phyloP scores from a whole-genome alignment of 2,113 vertebrate species.

The Ophiodon elongatus region DNA sequence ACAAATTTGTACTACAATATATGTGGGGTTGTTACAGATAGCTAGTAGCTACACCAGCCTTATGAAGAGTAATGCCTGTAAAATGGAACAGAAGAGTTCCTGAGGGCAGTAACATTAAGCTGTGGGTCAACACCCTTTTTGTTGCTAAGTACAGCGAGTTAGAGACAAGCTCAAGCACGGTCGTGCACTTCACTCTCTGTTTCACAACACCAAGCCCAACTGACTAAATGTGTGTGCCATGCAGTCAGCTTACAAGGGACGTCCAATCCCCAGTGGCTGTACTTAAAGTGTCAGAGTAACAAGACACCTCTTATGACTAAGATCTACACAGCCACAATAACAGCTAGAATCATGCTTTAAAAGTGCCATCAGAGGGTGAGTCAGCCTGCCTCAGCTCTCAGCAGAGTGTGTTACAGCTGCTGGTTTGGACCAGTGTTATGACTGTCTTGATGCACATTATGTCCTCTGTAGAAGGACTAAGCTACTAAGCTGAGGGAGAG shows the following conservation, averaged over 20 bases:
- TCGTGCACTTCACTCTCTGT: conserved; percentile 15
- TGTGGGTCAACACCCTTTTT: conserved; percentile 49
- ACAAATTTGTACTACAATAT: background rate
- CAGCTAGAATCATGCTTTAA: conserved; percentile 18
- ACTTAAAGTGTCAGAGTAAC: background rate
- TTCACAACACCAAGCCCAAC: conserved; percentile 35
- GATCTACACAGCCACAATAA: background rate
- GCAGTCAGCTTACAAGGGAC: background rate
- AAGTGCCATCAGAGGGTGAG: conserved; percentile 17
- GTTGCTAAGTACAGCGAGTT: conserved; percentile 12
- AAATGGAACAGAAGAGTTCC: conserved; percentile 50
- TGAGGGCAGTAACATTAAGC: conserved; percentile 46
- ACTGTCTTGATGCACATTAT: conserved; percentile 13
- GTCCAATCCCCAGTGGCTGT: background rate
- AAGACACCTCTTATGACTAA: background rate
- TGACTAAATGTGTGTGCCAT: background rate
- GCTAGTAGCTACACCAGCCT: background rate
- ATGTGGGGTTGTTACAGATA: background rate
- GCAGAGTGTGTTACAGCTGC: conserved; percentile 26
- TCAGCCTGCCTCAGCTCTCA: background rate
- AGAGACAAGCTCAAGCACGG: conserved; percentile 47
- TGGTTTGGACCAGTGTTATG: conserved; percentile 39
- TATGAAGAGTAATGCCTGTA: conserved; percentile 15
- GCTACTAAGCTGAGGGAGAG: background rate
- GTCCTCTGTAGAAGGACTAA: background rate